Base-by-base conservation (phyloP, 1,140 invertebrate genomes). In the Listronotus oregonensis region DNA sequence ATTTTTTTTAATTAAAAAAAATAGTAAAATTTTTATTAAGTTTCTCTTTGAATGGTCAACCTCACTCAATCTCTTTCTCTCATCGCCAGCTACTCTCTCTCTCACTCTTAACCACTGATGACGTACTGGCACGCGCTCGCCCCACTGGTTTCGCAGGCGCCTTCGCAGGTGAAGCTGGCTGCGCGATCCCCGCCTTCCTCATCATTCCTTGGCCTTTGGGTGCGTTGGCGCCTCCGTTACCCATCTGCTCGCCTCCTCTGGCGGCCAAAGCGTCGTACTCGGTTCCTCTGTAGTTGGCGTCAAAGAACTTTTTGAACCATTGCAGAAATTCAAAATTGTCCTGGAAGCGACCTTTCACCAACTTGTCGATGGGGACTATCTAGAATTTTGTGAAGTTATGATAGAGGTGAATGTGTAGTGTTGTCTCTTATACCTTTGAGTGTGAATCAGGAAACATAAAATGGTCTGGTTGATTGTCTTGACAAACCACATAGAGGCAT, bases 281-380 rank as follows among this genome's bases (percentile, higher is more conserved):
- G 70, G 87, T 86, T 77, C 94, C 94, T 79, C 90, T 88, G 84
- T 96, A 97, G 85, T 99, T 98, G 67, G 95, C 95, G 84, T 98
- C 96, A 84, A 97, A 98, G 83, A 98, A 98, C 81, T 97, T 97
- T 86, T 98, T 98, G 85, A 99, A 98, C 96, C 96, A 98, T 85
- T 98, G 96, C 69, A 98, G 88, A 85, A 98, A 98, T 81, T 98
- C 96, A 86, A 98, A 98, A 85, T 98, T 98, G 85, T 98, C 96
- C 87, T 95, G 92, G 82, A 97, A 97, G 71, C 92, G 89, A 77
- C 94, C 94, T 84, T 97, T 97, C 74, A 96, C 92, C 83, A 93
- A 85, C 84, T 84, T 90, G 85, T 93, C 90, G 83, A 94, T 91
- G 72, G 91, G 89, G 80, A 93, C 90, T 83, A 92, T 92, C 90